phyloP scores from a whole-genome alignment of 2,113 vertebrate genomes.

The Dipodomys spectabilis region DNA sequence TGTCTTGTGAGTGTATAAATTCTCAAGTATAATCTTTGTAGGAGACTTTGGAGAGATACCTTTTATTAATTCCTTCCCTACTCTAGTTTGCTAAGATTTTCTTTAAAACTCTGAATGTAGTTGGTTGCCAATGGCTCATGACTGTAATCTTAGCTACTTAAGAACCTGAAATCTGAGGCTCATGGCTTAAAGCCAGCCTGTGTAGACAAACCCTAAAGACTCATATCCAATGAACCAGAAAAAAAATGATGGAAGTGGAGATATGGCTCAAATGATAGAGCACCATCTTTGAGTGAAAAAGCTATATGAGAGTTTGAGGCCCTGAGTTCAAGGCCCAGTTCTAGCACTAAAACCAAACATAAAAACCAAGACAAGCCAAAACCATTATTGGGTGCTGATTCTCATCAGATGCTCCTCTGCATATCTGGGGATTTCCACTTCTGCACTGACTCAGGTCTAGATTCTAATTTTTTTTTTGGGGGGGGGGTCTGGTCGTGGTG shows the following conservation, averaged over 20 bases:
- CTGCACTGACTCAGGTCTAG: neutral
- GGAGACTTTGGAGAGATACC: neutral
- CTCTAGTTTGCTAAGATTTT: constrained; percentile 42
- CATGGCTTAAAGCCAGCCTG: neutral
- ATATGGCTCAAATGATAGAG: too few relatives aligned
- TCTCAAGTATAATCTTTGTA: neutral
- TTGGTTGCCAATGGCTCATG: accelerated
- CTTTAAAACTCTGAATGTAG: neutral
- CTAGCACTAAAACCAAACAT: too few relatives aligned
- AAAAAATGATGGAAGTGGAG: too few relatives aligned
- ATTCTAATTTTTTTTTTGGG: too few relatives aligned
- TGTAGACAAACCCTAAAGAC: too few relatives aligned
- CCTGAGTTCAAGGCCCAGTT: too few relatives aligned
- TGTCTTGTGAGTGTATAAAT: neutral
- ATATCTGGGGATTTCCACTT: neutral
- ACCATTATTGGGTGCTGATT: too few relatives aligned
- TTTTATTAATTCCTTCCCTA: neutral
- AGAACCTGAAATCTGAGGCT: neutral
- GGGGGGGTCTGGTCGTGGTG: too few relatives aligned
- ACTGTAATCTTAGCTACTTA: neutral
- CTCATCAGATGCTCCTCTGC: neutral
- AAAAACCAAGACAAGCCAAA: too few relatives aligned
- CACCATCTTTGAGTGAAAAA: too few relatives aligned
- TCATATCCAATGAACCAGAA: too few relatives aligned
- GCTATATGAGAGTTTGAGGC: too few relatives aligned